Base-by-base conservation (phyloP, 2,888 invertebrate genomes). In the Junonia oenone region DNA sequence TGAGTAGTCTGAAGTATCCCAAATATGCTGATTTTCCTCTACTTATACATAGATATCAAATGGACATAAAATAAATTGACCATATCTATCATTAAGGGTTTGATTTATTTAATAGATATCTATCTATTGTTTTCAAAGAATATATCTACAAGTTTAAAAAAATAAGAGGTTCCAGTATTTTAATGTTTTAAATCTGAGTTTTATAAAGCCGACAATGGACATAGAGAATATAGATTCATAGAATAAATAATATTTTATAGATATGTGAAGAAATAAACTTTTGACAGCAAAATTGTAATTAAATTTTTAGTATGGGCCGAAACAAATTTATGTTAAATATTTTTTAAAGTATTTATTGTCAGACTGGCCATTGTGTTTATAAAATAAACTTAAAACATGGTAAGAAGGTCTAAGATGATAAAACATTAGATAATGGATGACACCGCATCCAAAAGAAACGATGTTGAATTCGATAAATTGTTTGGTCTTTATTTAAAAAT, bases 401-500 rank as follows among this genome's bases (percentile, higher is more conserved):
- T 50, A 26, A 46, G n/a, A 27, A 22, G 14, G n/a, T 31, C 37
- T 49, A 33, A 47, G 14, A 31, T 52, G 27, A 35, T 45, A 37
- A 35, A 50, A 61, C 51, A 57, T 52, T 52, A 55, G 47, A 79
- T 68, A 76, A 89, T 88, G 88, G 86, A 86, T 81, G 78, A 82
- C 75, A 73, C 81, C 68, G 76, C 79, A 73, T 78, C 80, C 58
- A 67, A 68, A 59, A 76, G 73, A 72, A 66, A 69, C 59, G 70
- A 76, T 71, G 67, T 71, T 55, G 71, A 74, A 71, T 64, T 66
- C 47, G 74, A 69, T 63, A 70, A 75, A 64, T 69, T 80, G 51
- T 75, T 71, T 61, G 72, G 69, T 63, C 72, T 79, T 55, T 75
- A 72, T 67, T 58, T 80, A 33, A 72, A 77, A 62, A 65, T 80